Base-by-base conservation (phyloP, 2,113 vertebrate genomes). In the Ellobius talpinus region DNA sequence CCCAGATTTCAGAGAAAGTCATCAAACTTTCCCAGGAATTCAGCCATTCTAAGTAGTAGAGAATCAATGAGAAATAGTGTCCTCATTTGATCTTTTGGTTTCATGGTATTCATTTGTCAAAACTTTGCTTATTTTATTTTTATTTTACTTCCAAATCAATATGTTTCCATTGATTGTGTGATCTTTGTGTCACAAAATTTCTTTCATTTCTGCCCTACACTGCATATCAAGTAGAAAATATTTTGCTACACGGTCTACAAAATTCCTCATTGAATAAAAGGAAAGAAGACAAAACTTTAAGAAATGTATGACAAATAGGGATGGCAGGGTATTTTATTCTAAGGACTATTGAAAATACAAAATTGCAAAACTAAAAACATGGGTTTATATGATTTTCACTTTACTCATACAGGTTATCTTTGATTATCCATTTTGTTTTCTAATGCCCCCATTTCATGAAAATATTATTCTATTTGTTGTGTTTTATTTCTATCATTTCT, bases 131-230 rank as follows among this genome's bases (percentile, higher is more conserved):
- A 66, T 42, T 95, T 14, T 87, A 90, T 92, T 95, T 97, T 95
- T 92, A 96, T 95, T 55, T 96, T 94, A 96, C 87, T n/a, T 66
- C 66, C 36, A 79, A 82, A 97, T 97, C 74, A 97, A 29, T 97
- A 93, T 29, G 2, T 92, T 98, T 55, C 78, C 90, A 85, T 77
- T 93, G 33, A 93, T 96, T 97, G 78, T 95, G 4, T 23, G 89
- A 95, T 96, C 66, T 94, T 91, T 93, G 16, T 45, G 95, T 78
- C 94, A 95, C 9, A 12, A 87, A 96, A 95, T 90, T 29, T 0
- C 2, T 96, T 96, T 52, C 89, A 82, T 79, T 97, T 92, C 93
- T 96, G 74, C 5, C 61, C 33, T 96, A 96, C 65, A 90, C 2
- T 39, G 31, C 82, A 3, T 95, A 58, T 74, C 4, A 76, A 94